These are phyloP conservation scores for Netelia inedita DNA, from an alignment of 2,888 invertebrate genomes.

Conservation along the genomic window DNA sequence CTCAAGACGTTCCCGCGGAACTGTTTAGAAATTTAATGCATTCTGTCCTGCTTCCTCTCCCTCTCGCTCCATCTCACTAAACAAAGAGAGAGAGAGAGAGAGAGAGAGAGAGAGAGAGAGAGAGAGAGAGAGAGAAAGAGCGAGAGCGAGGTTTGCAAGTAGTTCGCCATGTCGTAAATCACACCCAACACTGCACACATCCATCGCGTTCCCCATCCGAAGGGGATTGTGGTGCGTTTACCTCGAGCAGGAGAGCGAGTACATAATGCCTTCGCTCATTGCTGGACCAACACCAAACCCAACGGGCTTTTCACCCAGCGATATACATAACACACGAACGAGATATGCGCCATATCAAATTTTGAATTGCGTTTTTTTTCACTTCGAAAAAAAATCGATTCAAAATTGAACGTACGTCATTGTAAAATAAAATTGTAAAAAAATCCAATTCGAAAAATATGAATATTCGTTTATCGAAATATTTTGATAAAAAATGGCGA, in stretches of 20 bases:
- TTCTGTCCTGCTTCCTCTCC: conserved; percentile 42
- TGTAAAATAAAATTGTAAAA: too few species aligned
- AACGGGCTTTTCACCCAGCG: not conserved
- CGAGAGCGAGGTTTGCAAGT: conserved; percentile 73
- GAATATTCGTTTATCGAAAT: too few species aligned
- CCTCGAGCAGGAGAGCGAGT: conserved; percentile 29
- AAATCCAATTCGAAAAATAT: too few species aligned
- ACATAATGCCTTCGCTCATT: conserved; percentile 70
- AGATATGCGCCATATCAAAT: too few species aligned
- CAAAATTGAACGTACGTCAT: too few species aligned
- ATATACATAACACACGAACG: too few species aligned
- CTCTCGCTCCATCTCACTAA: conserved; percentile 40
- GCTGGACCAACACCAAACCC: conserved; percentile 12
- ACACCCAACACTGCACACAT: conserved; percentile 67
- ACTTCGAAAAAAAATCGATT: too few species aligned
- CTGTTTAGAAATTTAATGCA: conserved; percentile 77
- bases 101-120: not conserved
- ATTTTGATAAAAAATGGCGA: too few species aligned
- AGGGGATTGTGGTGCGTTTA: conserved; percentile 18
- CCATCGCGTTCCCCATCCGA: conserved; percentile 46
- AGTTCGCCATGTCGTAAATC: conserved; percentile 79
- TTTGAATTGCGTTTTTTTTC: too few species aligned
- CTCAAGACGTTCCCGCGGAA: conserved; percentile 54
- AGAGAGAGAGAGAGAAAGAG: not conserved
- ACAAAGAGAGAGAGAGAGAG: conserved; percentile 1